Evolutionary conservation across 2,888 invertebrate genomes (phyloP).

Genomic region (Pollenia labialis): DNA sequence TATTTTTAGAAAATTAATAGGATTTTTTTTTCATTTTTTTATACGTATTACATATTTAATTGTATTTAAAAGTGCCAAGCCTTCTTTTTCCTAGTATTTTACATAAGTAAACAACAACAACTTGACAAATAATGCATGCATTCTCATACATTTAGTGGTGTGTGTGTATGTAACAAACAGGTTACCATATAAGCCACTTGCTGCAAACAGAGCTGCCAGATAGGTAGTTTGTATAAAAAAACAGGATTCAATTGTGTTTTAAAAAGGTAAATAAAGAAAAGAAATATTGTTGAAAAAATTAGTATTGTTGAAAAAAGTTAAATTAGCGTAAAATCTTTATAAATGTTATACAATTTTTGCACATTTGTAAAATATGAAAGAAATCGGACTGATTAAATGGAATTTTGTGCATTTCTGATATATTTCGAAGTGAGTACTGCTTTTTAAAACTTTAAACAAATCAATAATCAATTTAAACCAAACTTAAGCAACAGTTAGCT

Average conservation of each 20-base stretch:
- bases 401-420: no score
- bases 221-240: background rate
- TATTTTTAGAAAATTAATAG: conserved; percentile 40
- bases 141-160: background rate
- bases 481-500: no score
- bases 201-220: conserved; percentile 7
- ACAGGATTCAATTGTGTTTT: background rate
- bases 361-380: no score
- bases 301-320: no score
- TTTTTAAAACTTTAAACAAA: no score
- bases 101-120: background rate
- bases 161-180: background rate
- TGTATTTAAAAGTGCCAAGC: conserved; percentile 27
- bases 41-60: background rate
- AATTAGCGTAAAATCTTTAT: no score
- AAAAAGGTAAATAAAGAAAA: no score
- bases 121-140: background rate
- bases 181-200: background rate
- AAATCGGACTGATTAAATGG: no score
- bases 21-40: background rate
- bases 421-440: no score
- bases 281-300: no score
- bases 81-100: conserved; percentile 30
- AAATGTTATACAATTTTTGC: no score
- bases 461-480: no score